A percentile compares a stretch with the other conserved stretches of the same genome.
phyloP scores from a whole-genome alignment of 2,797 vertebrate genomes.

The Smutsia temminckii region DNA sequence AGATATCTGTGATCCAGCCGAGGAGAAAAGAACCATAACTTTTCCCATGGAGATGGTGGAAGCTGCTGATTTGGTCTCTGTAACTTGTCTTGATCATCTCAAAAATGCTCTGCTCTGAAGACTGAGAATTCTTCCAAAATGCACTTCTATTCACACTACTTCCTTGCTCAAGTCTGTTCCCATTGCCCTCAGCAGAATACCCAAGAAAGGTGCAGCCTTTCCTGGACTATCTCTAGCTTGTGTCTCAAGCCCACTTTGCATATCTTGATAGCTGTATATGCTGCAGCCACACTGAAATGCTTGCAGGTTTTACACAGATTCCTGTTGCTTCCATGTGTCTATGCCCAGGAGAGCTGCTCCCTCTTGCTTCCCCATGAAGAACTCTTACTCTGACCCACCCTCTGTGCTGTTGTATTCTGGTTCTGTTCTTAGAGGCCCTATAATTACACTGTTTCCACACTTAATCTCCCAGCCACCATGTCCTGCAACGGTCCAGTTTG shows the following conservation, averaged over 20 bases:
- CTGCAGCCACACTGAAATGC: neutral
- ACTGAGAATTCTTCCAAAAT: neutral
- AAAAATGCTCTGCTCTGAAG: neutral
- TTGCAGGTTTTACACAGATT: neutral
- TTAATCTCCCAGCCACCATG: rapidly evolving
- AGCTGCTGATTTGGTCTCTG: neutral
- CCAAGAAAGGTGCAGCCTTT: neutral
- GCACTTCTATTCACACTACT: neutral
- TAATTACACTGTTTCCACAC: neutral
- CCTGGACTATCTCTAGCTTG: rapidly evolving
- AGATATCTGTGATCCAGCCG: neutral
- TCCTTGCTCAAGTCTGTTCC: neutral
- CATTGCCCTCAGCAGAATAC: neutral
- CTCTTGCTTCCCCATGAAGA: neutral
- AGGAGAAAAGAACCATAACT: neutral
- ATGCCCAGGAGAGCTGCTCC: neutral
- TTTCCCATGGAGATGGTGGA: neutral
- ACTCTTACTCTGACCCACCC: neutral
- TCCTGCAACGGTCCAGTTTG: neutral
- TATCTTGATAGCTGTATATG: neutral
- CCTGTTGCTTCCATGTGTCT: neutral
- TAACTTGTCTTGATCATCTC: neutral
- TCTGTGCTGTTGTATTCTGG: rapidly evolving
- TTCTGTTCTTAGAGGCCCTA: neutral
- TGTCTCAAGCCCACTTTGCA: neutral